Base-by-base conservation (phyloP, 2,113 vertebrate species). In the Calidris pygmaea region DNA sequence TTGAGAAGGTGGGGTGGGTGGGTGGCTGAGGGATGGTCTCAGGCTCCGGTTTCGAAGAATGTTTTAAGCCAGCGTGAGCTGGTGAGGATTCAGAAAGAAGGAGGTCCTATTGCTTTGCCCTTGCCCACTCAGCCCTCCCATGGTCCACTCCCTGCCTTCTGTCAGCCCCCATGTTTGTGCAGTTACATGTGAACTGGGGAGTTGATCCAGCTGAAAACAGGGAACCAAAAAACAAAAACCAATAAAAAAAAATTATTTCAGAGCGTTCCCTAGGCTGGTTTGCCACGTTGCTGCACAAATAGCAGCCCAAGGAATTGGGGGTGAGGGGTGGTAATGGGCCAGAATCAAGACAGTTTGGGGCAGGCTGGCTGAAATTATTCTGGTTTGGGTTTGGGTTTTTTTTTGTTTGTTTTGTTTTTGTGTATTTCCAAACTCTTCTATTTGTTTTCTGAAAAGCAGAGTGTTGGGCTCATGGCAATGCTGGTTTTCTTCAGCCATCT, bases 1-100 rank as follows among this genome's bases (percentile, higher is more conserved):
- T 65, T 77, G 95, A 96, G 92, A 75, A 62, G 52, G 79, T 68
- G 59, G 85, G 85, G n/a, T 71, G 83, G 85, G n/a, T 71, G 83
- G 47, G 65, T 94, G 90, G 52, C 6, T 0, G 55, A 52, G 73
- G 66, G 87, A 66, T 83, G 91, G 68, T 94, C 63, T 74, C n/a
- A 37, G 65, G 80, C 89, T 89, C 34, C 34, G 15, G 53, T 65
- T 91, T 15, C 59, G 53, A 45, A 72, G 70, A 89, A 68, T 14
- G 66, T 53, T 81, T 68, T 65, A 87, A 89, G 70, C 34, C 43
- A 20, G 47, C 1, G 34, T 11, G 52, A 89, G 89, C 81, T 95
- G 95, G 91, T 26, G 0, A 8, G 2, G 74, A 87, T 90, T 96
- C 81, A 89, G 58, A 94, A 82, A 75, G 73, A 75, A 94, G 53